Percentiles rank a stretch among this genome's conserved stretches.
Conservation (phyloP, 1,140 invertebrate genomes). For the Papilio glaucus region DNA sequence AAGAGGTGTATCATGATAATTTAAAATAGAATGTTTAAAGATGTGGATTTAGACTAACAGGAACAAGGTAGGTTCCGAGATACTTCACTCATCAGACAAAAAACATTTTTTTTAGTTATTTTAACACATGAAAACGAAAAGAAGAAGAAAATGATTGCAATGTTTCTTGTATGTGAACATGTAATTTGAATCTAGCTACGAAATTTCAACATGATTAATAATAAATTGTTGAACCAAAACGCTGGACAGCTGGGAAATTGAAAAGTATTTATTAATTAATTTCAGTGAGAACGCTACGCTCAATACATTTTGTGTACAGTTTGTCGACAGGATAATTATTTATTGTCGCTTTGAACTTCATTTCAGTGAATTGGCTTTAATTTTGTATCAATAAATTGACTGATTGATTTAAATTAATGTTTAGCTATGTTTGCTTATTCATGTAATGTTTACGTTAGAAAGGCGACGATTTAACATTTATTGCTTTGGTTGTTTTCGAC, state of each 20-base stretch:
- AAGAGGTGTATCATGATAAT: too few relatives aligned
- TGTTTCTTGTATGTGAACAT: background rate
- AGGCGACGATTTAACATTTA: background rate
- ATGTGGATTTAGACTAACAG: too few relatives aligned
- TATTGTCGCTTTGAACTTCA: slow-evolving; percentile 19
- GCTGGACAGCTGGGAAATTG: slow-evolving; percentile 11
- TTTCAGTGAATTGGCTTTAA: slow-evolving; percentile 14
- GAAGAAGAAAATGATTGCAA: too few relatives aligned
- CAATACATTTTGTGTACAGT: slow-evolving; percentile 7
- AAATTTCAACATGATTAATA: background rate
- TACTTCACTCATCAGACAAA: too few relatives aligned
- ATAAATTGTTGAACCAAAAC: slow-evolving; percentile 14
- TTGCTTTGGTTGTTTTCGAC: background rate
- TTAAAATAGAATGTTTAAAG: too few relatives aligned
- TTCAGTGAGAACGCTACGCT: slow-evolving; percentile 4
- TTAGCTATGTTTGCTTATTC: background rate
- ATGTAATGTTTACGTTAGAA: background rate
- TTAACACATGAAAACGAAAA: too few relatives aligned
- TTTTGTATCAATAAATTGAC: slow-evolving; percentile 3
- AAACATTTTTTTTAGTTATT: too few relatives aligned
- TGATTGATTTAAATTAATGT: slow-evolving; percentile 5
- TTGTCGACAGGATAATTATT: slow-evolving; percentile 25
- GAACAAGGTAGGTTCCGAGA: too few relatives aligned
- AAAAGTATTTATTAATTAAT: slow-evolving; percentile 27
- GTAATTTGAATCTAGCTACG: background rate